Percentiles rank a stretch among this genome's conserved stretches.
Conservation (phyloP, 2,113 vertebrate genomes). For the Polypterus bichir region DNA sequence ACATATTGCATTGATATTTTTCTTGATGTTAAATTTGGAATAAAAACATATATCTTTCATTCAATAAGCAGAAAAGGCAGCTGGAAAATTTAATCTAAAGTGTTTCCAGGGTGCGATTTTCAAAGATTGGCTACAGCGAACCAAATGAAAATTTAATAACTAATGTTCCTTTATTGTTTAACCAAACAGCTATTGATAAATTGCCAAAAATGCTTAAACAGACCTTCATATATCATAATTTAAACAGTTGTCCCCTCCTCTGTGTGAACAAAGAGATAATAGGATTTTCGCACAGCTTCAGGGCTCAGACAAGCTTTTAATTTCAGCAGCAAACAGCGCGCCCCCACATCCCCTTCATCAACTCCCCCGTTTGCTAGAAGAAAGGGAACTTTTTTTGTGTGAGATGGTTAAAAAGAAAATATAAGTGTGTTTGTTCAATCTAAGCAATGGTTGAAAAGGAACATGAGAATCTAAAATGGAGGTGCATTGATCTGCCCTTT, state of each 20-base stretch:
- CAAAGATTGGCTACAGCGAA: background rate
- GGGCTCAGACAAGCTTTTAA: slow-evolving; percentile 1
- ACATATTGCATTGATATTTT: background rate
- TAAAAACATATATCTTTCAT: slow-evolving; percentile 9
- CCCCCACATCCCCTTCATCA: background rate
- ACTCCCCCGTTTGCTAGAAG: no score
- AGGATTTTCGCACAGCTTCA: slow-evolving; percentile 3
- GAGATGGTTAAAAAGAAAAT: background rate
- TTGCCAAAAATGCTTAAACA: slow-evolving; percentile 4
- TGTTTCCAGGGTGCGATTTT: slow-evolving; percentile 6
- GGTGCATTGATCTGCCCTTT: slow-evolving; percentile 57
- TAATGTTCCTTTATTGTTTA: slow-evolving; percentile 14
- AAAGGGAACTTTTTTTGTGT: background rate
- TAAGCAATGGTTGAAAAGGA: slow-evolving; percentile 38
- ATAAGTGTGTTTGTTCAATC: slow-evolving; percentile 26
- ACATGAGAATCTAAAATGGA: slow-evolving; percentile 45
- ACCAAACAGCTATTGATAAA: slow-evolving; percentile 11
- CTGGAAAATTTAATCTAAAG: slow-evolving; percentile 11
- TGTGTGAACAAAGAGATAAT: slow-evolving; percentile 1
- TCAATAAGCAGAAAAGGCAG: slow-evolving; percentile 9
- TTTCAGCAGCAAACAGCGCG: slow-evolving; percentile 4
- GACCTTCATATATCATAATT: slow-evolving; percentile 14
- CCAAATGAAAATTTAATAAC: slow-evolving; percentile 17
- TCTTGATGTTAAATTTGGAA: slow-evolving; percentile 1
- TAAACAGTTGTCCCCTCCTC: background rate